A percentile compares a stretch with the other conserved stretches of the same genome.
phyloP scores from a whole-genome alignment of 2,113 vertebrate species.

The Datnioides undecimradiatus region DNA sequence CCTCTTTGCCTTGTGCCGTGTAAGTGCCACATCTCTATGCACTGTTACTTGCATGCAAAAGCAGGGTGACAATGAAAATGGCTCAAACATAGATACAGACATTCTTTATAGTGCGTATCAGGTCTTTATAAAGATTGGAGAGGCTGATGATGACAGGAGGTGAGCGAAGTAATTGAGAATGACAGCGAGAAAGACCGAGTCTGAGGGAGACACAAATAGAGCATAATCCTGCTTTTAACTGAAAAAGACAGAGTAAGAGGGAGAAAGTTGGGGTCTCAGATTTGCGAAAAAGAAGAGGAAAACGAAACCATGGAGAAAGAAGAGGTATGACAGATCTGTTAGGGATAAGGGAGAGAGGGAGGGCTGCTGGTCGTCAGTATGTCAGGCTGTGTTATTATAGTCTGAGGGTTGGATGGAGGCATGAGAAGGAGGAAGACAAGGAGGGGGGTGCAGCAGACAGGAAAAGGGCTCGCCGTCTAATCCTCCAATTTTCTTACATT shows the following conservation, averaged over 20 bases:
- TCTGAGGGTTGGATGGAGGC: constrained; percentile 70
- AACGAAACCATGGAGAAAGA: constrained; percentile 24
- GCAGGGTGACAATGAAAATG: constrained; percentile 30
- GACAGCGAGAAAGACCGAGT: constrained; percentile 21
- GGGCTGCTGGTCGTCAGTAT: constrained; percentile 47
- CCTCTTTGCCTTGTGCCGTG: constrained; percentile 41
- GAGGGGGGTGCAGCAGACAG: constrained; percentile 74
- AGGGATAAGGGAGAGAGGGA: constrained; percentile 37
- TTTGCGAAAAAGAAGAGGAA: constrained; percentile 23
- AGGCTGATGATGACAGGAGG: constrained; percentile 24
- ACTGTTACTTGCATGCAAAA: constrained; percentile 20
- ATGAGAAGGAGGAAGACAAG: constrained; percentile 43
- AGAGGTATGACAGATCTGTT: constrained; percentile 67
- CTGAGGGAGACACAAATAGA: constrained; percentile 36
- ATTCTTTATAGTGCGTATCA: not conserved
- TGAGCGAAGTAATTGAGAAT: constrained; percentile 32
- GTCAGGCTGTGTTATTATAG: constrained; percentile 78
- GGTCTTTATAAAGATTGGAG: constrained; percentile 17
- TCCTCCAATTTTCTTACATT: constrained; percentile 84
- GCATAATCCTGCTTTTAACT: constrained; percentile 54
- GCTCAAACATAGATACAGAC: not conserved
- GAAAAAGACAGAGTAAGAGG: constrained; percentile 29
- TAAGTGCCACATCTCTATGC: constrained; percentile 42
- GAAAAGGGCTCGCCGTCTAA: constrained; percentile 82
- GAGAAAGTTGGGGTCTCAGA: constrained; percentile 41